Evolutionary conservation across 2,797 vertebrate genomes (phyloP), one percentile per base, ranked within the genome.

Genomic region (Limosa lapponica): DNA sequence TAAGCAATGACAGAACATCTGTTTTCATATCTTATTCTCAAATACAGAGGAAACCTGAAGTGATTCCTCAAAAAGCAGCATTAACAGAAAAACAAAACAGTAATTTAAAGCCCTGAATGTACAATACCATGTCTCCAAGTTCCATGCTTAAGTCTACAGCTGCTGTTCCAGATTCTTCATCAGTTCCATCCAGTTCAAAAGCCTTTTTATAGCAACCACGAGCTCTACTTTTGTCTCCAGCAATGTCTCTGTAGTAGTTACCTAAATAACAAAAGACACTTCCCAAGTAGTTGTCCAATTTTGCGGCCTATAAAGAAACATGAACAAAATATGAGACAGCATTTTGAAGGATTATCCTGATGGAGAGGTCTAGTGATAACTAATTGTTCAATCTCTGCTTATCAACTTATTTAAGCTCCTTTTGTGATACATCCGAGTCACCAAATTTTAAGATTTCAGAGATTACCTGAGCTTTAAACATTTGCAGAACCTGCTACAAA

Each of bases 121-220:
- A 91, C 80, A 90, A n/a, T 97, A 99, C 99, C 99, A 98, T 99
- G 86, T 99, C 99, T 86, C 98, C 98, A 72, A 99, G 98, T 64
- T 99, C 98, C 97, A 99, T 98, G 55, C 99, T 99, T 90, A 99
- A 97, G 96, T 99, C 99, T 87, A 99, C 99, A 19, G 98, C 98
- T 62, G 99, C 99, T 78, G 98, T 98, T 92, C 99, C 99, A 64
- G 99, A 98, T 88, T 99, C 99, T 11, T 96, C 97, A 96, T 99
- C 99, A 0, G 90, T 93, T 69, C 88, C 91, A 96, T 99, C 98
- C 94, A 99, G 94, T 74, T 99, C 99, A 97, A 99, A 99, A 34
- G 99, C 99, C 97, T 99, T 99, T 97, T 98, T 99, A 94, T 99
- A 99, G 97, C 99, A 99, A 52, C 99, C 99, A 52, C 98, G 98